Conservation (phyloP, 2,113 vertebrate genomes). For the Polyodon spathula region DNA sequence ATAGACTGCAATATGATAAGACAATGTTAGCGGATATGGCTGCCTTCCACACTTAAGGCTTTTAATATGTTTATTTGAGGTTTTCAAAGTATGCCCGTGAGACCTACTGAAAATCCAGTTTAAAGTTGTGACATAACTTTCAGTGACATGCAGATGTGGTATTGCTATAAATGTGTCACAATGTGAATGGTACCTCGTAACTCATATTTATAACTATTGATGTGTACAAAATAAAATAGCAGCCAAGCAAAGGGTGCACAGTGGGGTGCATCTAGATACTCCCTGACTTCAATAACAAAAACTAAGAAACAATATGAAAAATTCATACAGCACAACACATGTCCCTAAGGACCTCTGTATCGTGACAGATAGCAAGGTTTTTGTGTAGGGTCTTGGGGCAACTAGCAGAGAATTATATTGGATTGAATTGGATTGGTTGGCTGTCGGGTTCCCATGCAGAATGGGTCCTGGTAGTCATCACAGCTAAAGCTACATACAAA, state of each 20-base stretch:
- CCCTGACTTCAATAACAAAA: constrained; percentile 65
- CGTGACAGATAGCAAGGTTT: background rate
- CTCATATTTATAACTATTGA: constrained; percentile 22
- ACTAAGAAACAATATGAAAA: constrained; percentile 23
- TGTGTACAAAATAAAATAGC: constrained; percentile 18
- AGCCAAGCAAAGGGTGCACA: constrained; percentile 17
- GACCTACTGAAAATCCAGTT: constrained; percentile 23
- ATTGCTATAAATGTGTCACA: constrained; percentile 27
- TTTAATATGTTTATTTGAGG: constrained; percentile 41
- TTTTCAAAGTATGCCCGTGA: constrained; percentile 38
- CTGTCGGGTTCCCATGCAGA: too few species aligned
- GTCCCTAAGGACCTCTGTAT: constrained; percentile 8
- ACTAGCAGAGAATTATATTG: too few species aligned
- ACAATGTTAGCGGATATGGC: constrained; percentile 44
- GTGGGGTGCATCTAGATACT: constrained; percentile 37
- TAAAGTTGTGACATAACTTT: constrained; percentile 28
- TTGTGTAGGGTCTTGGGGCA: too few species aligned
- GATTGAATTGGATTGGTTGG: too few species aligned
- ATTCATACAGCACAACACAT: constrained; percentile 7
- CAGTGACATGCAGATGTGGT: constrained; percentile 25
- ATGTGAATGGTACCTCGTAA: constrained; percentile 18
- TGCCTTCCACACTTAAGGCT: constrained; percentile 41
- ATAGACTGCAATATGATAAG: constrained; percentile 37
- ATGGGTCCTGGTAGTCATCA: too few species aligned
- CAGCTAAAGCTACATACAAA: too few species aligned